phyloP scores from a whole-genome alignment of 2,113 vertebrate species.

The Pituophis catenifer region DNA sequence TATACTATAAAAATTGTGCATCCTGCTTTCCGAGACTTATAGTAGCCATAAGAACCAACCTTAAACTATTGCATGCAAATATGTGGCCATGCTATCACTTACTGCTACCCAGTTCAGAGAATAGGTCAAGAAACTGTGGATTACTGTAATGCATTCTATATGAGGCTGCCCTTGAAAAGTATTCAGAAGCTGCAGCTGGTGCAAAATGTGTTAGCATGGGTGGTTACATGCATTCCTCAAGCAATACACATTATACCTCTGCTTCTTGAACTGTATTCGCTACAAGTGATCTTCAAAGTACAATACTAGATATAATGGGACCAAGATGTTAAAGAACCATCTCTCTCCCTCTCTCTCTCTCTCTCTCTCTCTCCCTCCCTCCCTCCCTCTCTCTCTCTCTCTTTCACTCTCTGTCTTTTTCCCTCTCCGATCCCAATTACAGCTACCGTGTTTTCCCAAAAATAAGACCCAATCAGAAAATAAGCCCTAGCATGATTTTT shows the following conservation, averaged over 20 bases:
- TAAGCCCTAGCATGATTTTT: too few species aligned
- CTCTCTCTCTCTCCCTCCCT: neutral
- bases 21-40: neutral
- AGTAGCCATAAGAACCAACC: neutral
- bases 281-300: neutral
- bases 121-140: neutral
- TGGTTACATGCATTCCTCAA: neutral
- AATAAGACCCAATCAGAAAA: too few species aligned
- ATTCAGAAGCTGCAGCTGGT: neutral
- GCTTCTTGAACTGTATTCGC: neutral
- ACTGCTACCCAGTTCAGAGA: neutral
- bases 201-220: neutral
- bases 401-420: neutral
- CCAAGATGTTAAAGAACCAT: neutral
- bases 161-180: neutral
- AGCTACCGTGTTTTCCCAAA: accelerated
- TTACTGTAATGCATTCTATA: neutral
- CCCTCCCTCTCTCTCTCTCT: neutral
- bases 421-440: neutral
- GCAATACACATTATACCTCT: neutral
- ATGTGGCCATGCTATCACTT: too few species aligned
- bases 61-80: neutral
- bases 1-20: neutral
- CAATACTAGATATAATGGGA: neutral
- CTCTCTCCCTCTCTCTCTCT: neutral